Conservation (phyloP, 2,888 invertebrate species). For the Spialia ferax region DNA sequence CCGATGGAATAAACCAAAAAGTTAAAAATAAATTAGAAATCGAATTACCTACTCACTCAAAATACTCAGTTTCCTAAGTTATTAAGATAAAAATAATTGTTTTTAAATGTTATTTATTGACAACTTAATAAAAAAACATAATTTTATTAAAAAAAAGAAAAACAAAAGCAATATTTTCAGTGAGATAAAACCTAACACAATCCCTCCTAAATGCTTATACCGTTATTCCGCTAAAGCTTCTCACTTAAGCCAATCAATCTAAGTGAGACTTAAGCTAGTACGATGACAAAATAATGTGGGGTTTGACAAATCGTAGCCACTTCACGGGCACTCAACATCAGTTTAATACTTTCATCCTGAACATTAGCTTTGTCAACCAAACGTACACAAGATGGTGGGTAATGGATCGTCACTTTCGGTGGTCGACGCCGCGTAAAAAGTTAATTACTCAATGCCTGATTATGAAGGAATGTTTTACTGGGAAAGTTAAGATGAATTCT, state of each 20-base stretch:
- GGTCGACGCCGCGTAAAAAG: constrained; percentile 1
- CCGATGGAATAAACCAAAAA: no score
- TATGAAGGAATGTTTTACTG: constrained; percentile 22
- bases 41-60: no score
- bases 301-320: constrained; percentile 72
- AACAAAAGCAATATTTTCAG: no score
- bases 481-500: constrained; percentile 7
- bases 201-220: no score
- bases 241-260: constrained; percentile 48
- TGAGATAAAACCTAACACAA: not conserved
- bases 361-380: constrained; percentile 45
- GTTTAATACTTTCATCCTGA: constrained; percentile 54
- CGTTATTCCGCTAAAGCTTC: constrained; percentile 10
- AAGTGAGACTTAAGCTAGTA: constrained; percentile 56
- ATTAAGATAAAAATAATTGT: no score
- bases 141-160: no score
- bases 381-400: constrained; percentile 23
- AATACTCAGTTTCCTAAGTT: no score
- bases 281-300: constrained; percentile 62
- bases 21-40: no score
- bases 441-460: constrained; percentile 24
- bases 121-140: no score
- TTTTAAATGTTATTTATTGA: no score
- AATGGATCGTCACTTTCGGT: constrained; percentile 20
- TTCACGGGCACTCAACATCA: constrained; percentile 53